A percentile compares a stretch with the other conserved stretches of the same genome.
phyloP scores from a whole-genome alignment of 2,888 invertebrate genomes.

The Ashinkailepas kermadecensis region DNA sequence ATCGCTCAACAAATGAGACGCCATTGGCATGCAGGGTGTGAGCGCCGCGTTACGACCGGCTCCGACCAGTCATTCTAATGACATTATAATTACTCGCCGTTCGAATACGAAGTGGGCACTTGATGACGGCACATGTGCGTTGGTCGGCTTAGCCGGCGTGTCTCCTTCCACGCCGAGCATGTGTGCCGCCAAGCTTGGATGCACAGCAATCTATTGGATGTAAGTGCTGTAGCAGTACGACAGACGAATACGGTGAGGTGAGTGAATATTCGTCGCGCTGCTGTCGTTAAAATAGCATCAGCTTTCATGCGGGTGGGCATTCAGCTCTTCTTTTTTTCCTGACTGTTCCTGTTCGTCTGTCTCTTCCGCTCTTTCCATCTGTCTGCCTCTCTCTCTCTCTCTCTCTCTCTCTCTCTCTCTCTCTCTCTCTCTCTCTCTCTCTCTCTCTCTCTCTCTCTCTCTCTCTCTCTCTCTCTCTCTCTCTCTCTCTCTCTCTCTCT shows the following conservation, averaged over 20 bases:
- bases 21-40: background rate
- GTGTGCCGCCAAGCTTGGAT: no score
- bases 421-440: slow-evolving; percentile 1
- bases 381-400: background rate
- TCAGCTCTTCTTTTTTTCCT: background rate
- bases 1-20: background rate
- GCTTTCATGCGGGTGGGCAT: background rate
- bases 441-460: no score
- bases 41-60: background rate
- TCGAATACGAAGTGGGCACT: background rate
- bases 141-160: background rate
- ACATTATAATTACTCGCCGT: background rate
- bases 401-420: background rate
- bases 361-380: slow-evolving; percentile 12
- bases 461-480: no score
- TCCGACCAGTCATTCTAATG: background rate
- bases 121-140: background rate
- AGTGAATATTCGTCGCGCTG: no score
- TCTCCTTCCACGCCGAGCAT: no score
- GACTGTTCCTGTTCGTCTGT: background rate
- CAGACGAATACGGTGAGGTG: no score
- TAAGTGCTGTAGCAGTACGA: no score
- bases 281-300: no score
- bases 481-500: slow-evolving; percentile 1
- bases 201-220: no score